phyloP scores from a whole-genome alignment of 2,113 vertebrate genomes.

The Rutilus rutilus region DNA sequence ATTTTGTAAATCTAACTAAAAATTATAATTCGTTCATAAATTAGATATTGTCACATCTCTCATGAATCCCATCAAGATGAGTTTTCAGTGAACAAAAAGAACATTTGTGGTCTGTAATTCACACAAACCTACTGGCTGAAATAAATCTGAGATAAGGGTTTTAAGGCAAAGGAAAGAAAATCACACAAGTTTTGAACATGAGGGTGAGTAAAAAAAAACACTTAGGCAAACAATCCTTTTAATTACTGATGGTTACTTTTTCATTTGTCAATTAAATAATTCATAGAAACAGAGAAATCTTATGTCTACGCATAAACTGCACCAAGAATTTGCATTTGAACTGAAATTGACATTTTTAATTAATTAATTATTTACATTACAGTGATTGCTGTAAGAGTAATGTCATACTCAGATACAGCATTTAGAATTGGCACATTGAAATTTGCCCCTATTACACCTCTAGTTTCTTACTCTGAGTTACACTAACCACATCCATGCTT shows the following conservation, averaged over 20 bases:
- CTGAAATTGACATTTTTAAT: neutral
- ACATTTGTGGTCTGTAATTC: too few species aligned
- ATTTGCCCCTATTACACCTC: neutral
- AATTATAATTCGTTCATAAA: too few species aligned
- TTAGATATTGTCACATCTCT: neutral
- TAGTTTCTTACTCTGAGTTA: neutral
- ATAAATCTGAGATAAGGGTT: neutral
- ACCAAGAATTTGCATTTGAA: neutral
- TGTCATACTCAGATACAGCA: neutral
- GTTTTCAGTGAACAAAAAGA: neutral
- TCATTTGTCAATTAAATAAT: too few species aligned
- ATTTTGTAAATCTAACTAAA: too few species aligned
- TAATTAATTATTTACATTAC: neutral
- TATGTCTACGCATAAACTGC: neutral
- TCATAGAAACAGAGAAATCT: too few species aligned
- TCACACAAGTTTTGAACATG: too few species aligned
- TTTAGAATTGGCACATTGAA: neutral
- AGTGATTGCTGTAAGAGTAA: neutral
- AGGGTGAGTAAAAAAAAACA: too few species aligned
- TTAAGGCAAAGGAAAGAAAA: neutral
- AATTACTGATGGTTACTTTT: too few species aligned
- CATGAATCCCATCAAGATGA: neutral
- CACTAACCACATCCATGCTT: neutral
- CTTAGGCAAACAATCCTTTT: too few species aligned
- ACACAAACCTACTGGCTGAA: too few species aligned